These are phyloP conservation scores for Drosophila yakuba DNA, from an alignment of 1,140 invertebrate species.

Conservation along the genomic window DNA sequence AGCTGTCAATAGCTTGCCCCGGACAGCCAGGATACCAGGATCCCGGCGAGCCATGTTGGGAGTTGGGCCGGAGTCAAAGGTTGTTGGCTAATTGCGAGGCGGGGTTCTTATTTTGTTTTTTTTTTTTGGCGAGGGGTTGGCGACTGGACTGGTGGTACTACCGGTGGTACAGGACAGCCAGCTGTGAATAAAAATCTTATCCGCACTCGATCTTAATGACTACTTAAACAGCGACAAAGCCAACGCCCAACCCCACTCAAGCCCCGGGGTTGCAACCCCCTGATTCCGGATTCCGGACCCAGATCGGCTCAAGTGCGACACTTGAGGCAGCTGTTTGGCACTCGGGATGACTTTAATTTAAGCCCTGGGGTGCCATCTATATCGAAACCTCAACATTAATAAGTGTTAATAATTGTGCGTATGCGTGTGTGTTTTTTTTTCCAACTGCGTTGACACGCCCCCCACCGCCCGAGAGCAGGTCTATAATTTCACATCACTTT, in stretches of 20 bases:
- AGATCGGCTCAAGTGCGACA: conserved; percentile 57
- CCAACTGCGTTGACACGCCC: conserved; percentile 54
- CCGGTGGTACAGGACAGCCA: conserved; percentile 34
- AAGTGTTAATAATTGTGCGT: conserved; percentile 80
- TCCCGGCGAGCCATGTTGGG: not conserved
- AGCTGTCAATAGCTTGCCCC: conserved; percentile 69
- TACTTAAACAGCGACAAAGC: conserved; percentile 74
- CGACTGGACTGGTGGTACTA: no score
- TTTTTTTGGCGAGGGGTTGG: not conserved
- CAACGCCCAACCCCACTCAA: conserved; percentile 31
- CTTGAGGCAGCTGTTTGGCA: conserved; percentile 63
- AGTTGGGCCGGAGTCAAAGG: conserved; percentile 43
- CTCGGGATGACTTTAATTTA: conserved; percentile 72
- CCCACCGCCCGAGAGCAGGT: conserved; percentile 43
- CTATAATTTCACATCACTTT: conserved; percentile 79
- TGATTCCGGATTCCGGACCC: conserved; percentile 5
- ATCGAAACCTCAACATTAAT: conserved; percentile 80
- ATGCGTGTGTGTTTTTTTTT: conserved; percentile 27
- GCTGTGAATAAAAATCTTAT: conserved; percentile 74
- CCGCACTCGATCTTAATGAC: conserved; percentile 78
- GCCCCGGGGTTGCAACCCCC: conserved; percentile 25
- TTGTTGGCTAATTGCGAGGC: conserved; percentile 44
- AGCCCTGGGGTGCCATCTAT: conserved; percentile 74
- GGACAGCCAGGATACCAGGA: not conserved
- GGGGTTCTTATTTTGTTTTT: not conserved